Evolutionary conservation across 2,888 invertebrate species (phyloP).

Genomic region (Eupeodes latifasciatus): DNA sequence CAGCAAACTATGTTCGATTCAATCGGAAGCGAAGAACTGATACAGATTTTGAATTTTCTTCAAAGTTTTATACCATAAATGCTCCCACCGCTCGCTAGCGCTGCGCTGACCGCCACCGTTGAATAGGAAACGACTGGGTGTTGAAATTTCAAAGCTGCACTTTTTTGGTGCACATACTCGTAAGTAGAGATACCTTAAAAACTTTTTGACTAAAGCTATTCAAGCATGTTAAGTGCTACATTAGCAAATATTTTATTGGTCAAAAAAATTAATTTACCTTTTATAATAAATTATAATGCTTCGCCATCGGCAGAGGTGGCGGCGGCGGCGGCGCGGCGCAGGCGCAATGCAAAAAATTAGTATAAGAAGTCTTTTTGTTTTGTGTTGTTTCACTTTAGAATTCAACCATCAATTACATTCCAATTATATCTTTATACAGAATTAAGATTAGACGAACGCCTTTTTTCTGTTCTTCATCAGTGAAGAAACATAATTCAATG

Average conservation of each 20-base stretch:
- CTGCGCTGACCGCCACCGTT: neutral
- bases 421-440: neutral
- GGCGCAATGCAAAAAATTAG: neutral
- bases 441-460: conserved; percentile 2
- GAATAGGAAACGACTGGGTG: neutral
- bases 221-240: too few species aligned
- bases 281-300: neutral
- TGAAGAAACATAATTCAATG: conserved; percentile 10
- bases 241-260: too few species aligned
- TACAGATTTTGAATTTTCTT: conserved; percentile 24
- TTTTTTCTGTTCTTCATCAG: conserved; percentile 22
- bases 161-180: neutral
- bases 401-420: neutral
- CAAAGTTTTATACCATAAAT: conserved; percentile 57
- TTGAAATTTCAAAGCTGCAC: conserved; percentile 31
- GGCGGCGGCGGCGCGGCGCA: too few species aligned
- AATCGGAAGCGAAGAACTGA: conserved; percentile 37
- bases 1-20: conserved; percentile 9
- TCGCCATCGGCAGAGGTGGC: too few species aligned
- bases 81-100: too few species aligned
- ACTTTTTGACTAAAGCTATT: too few species aligned
- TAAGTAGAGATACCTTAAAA: too few species aligned
- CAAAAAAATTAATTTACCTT: neutral
- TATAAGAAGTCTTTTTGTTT: neutral
- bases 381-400: neutral